Evolutionary conservation across 2,113 vertebrate genomes (phyloP).

Genomic region (Polypterus bichir): DNA sequence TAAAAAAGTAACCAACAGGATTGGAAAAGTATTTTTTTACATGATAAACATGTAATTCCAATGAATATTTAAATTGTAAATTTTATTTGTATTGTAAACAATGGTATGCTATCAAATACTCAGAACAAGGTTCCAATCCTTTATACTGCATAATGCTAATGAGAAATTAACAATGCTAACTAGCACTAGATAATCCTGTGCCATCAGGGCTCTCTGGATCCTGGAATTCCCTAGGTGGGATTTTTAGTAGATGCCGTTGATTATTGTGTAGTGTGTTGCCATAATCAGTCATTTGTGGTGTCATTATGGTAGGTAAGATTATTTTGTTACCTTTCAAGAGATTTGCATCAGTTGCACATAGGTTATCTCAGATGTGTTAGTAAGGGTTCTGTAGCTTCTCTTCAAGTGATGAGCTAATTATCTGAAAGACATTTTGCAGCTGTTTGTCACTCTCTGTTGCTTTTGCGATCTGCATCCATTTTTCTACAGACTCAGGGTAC

Average conservation of each 20-base stretch:
- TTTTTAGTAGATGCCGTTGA: slow-evolving; percentile 4
- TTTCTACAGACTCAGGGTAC: not conserved
- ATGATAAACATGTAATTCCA: no score
- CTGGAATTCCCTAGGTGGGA: not conserved
- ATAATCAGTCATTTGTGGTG: slow-evolving; percentile 7
- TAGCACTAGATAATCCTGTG: no score
- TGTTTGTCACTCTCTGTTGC: not conserved
- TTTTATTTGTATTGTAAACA: no score
- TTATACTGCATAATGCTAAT: no score
- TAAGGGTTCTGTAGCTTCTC: not conserved
- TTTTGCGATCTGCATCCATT: not conserved
- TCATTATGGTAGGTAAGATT: not conserved
- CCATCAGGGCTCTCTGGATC: no score
- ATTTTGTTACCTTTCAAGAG: slow-evolving; percentile 1
- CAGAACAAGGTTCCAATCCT: no score
- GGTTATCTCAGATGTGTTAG: not conserved
- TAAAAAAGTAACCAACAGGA: no score
- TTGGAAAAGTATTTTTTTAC: no score
- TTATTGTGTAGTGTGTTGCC: slow-evolving; percentile 11
- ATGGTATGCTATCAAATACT: no score
- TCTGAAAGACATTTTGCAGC: not conserved
- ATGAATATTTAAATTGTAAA: no score
- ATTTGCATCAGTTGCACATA: not conserved
- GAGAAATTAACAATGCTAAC: no score
- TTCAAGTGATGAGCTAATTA: not conserved